phyloP scores from a whole-genome alignment of 2,797 vertebrate genomes.

The Anabacerthia variegaticeps region DNA sequence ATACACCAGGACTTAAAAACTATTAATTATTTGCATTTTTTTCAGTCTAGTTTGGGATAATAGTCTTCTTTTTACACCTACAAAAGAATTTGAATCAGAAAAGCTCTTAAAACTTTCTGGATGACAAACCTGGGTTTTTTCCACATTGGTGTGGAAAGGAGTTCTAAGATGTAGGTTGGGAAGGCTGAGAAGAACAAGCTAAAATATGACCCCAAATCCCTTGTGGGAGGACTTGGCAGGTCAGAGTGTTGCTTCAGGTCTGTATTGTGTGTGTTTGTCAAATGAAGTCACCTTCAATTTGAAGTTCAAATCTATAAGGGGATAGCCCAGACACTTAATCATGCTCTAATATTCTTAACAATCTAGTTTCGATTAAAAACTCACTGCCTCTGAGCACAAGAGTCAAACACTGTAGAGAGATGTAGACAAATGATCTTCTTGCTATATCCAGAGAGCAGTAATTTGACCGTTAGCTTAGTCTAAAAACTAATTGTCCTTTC shows the following conservation, averaged over 20 bases:
- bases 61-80: neutral
- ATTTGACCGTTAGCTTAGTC: neutral
- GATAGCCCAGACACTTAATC: neutral
- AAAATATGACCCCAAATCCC: neutral
- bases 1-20: neutral
- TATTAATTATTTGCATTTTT: neutral
- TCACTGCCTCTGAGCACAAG: slow-evolving; percentile 3
- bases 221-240: neutral
- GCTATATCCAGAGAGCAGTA: slow-evolving; percentile 6
- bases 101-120: neutral
- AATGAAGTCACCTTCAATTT: neutral
- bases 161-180: neutral
- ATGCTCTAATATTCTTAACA: neutral
- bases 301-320: slow-evolving; percentile 15
- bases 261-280: neutral
- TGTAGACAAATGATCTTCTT: neutral
- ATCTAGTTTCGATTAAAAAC: neutral
- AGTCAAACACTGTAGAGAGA: neutral
- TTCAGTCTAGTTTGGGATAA: neutral
- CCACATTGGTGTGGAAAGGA: neutral
- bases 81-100: neutral
- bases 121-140: neutral
- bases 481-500: slow-evolving; percentile 49
- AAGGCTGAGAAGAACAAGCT: neutral
- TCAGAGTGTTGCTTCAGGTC: neutral